Evolutionary conservation across 2,888 invertebrate genomes (phyloP).

Genomic region (Brassicogethes aeneus): DNA sequence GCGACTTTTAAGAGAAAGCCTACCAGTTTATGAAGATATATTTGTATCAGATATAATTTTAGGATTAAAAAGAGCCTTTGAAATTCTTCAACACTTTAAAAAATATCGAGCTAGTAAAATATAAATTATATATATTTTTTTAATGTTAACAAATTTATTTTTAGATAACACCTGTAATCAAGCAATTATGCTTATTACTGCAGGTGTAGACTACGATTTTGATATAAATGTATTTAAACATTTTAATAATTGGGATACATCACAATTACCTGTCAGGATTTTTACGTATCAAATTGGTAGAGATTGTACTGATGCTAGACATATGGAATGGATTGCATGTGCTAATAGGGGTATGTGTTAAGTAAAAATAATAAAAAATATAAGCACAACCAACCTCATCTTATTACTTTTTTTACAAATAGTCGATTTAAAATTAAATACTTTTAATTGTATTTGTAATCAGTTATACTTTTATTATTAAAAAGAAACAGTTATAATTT

Average conservation of each 20-base stretch:
- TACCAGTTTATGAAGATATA: conserved; percentile 27
- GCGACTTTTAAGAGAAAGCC: conserved; percentile 33
- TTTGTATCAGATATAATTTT: conserved; percentile 29
- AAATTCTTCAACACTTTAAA: conserved; percentile 51
- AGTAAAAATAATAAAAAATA: too few relatives aligned
- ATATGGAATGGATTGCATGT: conserved; percentile 97
- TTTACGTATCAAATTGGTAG: conserved; percentile 94
- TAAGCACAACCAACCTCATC: too few relatives aligned
- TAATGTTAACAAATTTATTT: neutral
- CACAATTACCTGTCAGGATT: conserved; percentile 74
- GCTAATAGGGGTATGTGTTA: conserved; percentile 67
- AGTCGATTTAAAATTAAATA: too few relatives aligned
- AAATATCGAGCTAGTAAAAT: conserved; percentile 15
- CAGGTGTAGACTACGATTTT: conserved; percentile 91
- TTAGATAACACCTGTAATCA: conserved; percentile 59
- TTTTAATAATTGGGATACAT: conserved; percentile 70
- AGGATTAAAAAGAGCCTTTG: conserved; percentile 67
- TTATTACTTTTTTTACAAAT: too few relatives aligned
- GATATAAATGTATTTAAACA: conserved; percentile 73
- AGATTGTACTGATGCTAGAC: conserved; percentile 69
- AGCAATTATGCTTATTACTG: conserved; percentile 97
- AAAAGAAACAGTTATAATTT: too few relatives aligned
- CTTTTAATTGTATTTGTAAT: too few relatives aligned
- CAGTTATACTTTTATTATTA: too few relatives aligned
- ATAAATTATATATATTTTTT: neutral